A percentile compares a stretch with the other conserved stretches of the same genome.
These are phyloP conservation scores for Plutella xylostella DNA, from an alignment of 2,888 invertebrate genomes.

Conservation along the genomic window DNA sequence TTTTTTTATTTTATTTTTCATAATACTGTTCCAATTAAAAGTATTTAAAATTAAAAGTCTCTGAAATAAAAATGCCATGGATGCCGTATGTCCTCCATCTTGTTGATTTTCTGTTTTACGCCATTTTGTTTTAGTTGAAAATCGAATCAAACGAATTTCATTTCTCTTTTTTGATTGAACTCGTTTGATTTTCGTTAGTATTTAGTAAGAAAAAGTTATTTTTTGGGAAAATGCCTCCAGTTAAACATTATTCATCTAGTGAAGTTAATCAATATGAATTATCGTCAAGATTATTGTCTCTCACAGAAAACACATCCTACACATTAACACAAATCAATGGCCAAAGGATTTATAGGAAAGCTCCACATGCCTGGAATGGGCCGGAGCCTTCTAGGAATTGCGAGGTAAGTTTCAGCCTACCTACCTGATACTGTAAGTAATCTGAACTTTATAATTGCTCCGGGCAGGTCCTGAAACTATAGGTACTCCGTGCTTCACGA, in stretches of 20 bases:
- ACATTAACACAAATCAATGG: conserved; percentile 75
- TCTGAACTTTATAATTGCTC: no score
- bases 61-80: no score
- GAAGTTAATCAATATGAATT: conserved; percentile 67
- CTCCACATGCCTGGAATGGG: conserved; percentile 65
- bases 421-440: no score
- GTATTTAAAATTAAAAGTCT: no score
- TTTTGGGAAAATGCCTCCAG: conserved; percentile 55
- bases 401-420: conserved; percentile 70
- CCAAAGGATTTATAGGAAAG: conserved; percentile 74
- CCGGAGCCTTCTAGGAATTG: conserved; percentile 71
- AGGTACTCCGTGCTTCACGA: no score
- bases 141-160: conserved; percentile 19
- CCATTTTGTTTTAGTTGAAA: conserved; percentile 28
- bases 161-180: conserved; percentile 45
- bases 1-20: no score
- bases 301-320: conserved; percentile 62
- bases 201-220: conserved; percentile 55
- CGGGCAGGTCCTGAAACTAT: no score
- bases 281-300: conserved; percentile 59
- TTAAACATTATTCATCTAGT: conserved; percentile 62
- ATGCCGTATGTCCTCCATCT: conserved; percentile 43
- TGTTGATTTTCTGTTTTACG: conserved; percentile 25
- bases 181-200: conserved; percentile 41
- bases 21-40: no score